Percentiles rank a stretch among this genome's conserved stretches.
Evolutionary conservation across 2,113 vertebrate genomes (phyloP).

Genomic region (Cryptotis parvus): DNA sequence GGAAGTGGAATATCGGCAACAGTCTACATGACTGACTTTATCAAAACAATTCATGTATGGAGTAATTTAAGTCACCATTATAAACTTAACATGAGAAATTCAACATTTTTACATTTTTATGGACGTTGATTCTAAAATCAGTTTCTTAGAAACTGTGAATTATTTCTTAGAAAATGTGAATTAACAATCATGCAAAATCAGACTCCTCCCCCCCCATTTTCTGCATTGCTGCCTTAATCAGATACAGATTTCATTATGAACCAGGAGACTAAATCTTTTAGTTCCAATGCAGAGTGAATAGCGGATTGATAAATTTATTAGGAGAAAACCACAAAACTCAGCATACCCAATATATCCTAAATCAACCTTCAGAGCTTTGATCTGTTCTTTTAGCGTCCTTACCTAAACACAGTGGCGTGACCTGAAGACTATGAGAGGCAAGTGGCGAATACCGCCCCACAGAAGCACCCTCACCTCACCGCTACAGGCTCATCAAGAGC

Average conservation of each 20-base stretch:
- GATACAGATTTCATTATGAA: neutral
- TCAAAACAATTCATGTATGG: conserved; percentile 7
- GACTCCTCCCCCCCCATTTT: too few relatives aligned
- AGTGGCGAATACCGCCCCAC: too few relatives aligned
- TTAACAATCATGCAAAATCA: too few relatives aligned
- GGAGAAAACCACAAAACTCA: neutral
- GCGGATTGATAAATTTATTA: neutral
- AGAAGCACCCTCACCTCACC: too few relatives aligned
- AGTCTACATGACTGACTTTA: neutral
- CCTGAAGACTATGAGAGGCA: neutral
- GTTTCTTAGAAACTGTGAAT: neutral
- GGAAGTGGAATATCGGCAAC: neutral
- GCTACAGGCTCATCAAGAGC: too few relatives aligned
- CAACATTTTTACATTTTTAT: conserved; percentile 7
- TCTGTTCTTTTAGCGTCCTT: neutral
- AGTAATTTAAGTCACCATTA: neutral
- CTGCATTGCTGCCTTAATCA: neutral
- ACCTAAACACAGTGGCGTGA: neutral
- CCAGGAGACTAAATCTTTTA: neutral
- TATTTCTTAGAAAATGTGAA: too few relatives aligned
- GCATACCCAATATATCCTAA: neutral
- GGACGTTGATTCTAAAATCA: neutral
- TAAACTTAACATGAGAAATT: neutral
- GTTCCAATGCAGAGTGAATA: conserved; percentile 29
- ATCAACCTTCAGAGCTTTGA: neutral